These are phyloP conservation scores for Distichodus sexfasciatus DNA, from an alignment of 2,797 vertebrate species.

Conservation along the genomic window DNA sequence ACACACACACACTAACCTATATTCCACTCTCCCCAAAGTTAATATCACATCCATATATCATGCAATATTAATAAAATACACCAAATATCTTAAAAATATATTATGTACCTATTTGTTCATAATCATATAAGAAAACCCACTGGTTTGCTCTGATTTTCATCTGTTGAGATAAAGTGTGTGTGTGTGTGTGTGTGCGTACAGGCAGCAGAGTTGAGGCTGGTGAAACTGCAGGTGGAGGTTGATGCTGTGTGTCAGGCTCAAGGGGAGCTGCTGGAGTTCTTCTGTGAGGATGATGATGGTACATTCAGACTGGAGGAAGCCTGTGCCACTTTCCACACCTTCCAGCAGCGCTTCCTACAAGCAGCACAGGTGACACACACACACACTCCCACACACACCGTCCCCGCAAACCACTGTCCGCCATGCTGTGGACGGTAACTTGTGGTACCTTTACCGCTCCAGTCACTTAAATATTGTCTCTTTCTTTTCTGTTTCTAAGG, in stretches of 20 bases:
- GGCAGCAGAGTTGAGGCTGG: constrained; percentile 46
- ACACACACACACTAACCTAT: not conserved
- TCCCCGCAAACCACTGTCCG: not conserved
- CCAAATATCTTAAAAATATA: no score
- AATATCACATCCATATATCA: no score
- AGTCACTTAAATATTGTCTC: not conserved
- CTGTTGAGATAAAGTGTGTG: not conserved
- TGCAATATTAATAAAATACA: no score
- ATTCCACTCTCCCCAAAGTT: not conserved
- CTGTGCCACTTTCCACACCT: constrained; percentile 47
- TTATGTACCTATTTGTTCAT: no score
- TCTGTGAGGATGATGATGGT: constrained; percentile 49
- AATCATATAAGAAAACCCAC: no score
- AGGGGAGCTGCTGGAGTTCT: constrained; percentile 45
- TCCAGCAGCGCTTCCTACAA: constrained; percentile 48
- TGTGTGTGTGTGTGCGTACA: constrained; percentile 15
- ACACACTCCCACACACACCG: not conserved
- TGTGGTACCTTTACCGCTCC: no score
- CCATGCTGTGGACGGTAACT: no score
- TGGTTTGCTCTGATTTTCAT: no score
- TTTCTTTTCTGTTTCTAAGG: constrained; percentile 35
- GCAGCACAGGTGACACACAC: constrained; percentile 41
- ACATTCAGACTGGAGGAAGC: constrained; percentile 50
- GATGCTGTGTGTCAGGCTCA: constrained; percentile 44
- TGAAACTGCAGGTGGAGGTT: constrained; percentile 45